These are phyloP conservation scores for Aphelinus certus DNA, from an alignment of 1,140 invertebrate genomes.

Conservation along the genomic window DNA sequence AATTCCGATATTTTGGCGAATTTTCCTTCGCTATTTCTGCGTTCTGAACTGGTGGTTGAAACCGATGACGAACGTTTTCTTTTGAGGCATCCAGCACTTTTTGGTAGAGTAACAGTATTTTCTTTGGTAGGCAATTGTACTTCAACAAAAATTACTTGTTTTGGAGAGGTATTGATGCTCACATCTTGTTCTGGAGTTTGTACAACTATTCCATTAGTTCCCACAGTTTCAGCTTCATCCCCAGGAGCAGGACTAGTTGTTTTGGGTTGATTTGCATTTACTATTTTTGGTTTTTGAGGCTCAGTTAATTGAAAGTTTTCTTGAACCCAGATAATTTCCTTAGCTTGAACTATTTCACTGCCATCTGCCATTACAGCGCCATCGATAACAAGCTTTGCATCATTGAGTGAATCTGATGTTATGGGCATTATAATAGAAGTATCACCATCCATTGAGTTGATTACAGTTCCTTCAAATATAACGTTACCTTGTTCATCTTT, in stretches of 20 bases:
- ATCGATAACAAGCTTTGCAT: conserved; percentile 19
- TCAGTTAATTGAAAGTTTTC: conserved; percentile 25
- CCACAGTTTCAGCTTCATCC: conserved; percentile 33
- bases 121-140: conserved; percentile 35
- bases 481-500: conserved; percentile 8
- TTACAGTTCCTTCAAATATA: conserved; percentile 31
- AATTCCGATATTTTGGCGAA: conserved; percentile 51
- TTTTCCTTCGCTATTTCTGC: conserved; percentile 12
- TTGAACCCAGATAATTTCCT: conserved; percentile 36
- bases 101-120: background rate
- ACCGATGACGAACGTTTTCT: conserved; percentile 8
- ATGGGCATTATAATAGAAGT: conserved; percentile 30
- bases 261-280: conserved; percentile 2
- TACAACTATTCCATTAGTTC: conserved; percentile 14
- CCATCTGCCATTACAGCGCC: conserved; percentile 18
- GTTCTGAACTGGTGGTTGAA: conserved; percentile 7
- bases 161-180: conserved; percentile 3
- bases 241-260: conserved; percentile 21
- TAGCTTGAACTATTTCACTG: conserved; percentile 23
- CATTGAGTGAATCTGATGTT: conserved; percentile 1
- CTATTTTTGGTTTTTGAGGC: conserved; percentile 23
- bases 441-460: conserved; percentile 5
- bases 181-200: conserved; percentile 11
- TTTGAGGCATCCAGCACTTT: background rate
- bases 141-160: conserved; percentile 33